Evolutionary conservation across 2,888 invertebrate species (phyloP).

Genomic region (Arctia plantaginis): DNA sequence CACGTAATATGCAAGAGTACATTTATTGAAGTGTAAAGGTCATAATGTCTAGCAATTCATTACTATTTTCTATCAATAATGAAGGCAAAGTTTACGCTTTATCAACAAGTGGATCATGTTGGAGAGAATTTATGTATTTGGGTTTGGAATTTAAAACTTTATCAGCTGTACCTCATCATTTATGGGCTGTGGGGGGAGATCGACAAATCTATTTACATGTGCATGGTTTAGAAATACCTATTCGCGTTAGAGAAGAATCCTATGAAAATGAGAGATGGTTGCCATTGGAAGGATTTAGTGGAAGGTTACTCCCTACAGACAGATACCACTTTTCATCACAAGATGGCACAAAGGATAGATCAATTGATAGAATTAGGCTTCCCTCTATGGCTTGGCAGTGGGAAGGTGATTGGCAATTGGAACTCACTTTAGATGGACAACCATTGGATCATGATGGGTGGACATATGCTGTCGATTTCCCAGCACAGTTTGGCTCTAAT

Average conservation of each 20-base stretch:
- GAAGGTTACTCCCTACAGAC: slow-evolving; percentile 94
- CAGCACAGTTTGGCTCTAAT: slow-evolving; percentile 91
- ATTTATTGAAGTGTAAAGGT: slow-evolving; percentile 11
- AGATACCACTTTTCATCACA: slow-evolving; percentile 94
- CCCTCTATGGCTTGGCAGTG: slow-evolving; percentile 99
- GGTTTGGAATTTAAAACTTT: slow-evolving; percentile 96
- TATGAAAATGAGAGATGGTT: slow-evolving; percentile 98
- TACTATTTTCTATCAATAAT: slow-evolving; percentile 94
- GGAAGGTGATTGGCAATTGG: slow-evolving; percentile 97
- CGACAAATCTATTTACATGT: slow-evolving; percentile 97
- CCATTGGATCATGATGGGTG: slow-evolving; percentile 96
- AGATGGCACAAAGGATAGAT: slow-evolving; percentile 92
- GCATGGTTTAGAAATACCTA: slow-evolving; percentile 95
- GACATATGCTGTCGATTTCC: slow-evolving; percentile 97
- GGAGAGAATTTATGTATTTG: slow-evolving; percentile 94
- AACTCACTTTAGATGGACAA: slow-evolving; percentile 93
- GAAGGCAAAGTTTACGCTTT: slow-evolving; percentile 95
- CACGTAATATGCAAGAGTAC: not conserved
- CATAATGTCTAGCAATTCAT: slow-evolving; percentile 88
- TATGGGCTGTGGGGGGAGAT: slow-evolving; percentile 98
- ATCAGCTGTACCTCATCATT: slow-evolving; percentile 93
- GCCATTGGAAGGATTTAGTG: slow-evolving; percentile 95
- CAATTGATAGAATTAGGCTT: slow-evolving; percentile 92
- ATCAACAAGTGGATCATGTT: slow-evolving; percentile 92
- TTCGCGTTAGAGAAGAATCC: slow-evolving; percentile 95